These are phyloP conservation scores for Triplophysa siluroides DNA, from an alignment of 2,113 vertebrate species.

Conservation along the genomic window DNA sequence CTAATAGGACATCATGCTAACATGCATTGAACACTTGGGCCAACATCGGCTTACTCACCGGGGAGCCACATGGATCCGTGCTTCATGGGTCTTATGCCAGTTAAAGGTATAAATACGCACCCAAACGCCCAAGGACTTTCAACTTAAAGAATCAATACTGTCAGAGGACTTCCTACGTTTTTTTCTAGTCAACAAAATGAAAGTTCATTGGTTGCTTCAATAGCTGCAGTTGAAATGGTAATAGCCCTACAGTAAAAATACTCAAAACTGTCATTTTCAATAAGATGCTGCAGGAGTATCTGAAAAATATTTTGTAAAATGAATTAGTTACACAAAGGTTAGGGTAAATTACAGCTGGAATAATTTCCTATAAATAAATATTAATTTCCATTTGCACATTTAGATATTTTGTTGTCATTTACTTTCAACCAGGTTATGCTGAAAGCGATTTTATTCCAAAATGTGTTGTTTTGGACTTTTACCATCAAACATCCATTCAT, in stretches of 20 bases:
- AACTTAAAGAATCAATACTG: slow-evolving; percentile 7
- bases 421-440: too few species aligned
- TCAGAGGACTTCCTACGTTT: not conserved
- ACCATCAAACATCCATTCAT: not conserved
- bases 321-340: not conserved
- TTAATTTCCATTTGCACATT: too few species aligned
- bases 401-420: too few species aligned
- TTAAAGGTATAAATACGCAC: not conserved
- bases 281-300: not conserved
- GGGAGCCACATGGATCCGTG: slow-evolving; percentile 9
- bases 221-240: not conserved
- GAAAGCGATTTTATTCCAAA: too few species aligned
- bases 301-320: not conserved
- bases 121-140: not conserved
- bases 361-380: not conserved
- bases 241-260: not conserved
- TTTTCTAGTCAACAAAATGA: not conserved
- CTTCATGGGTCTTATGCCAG: slow-evolving; percentile 4
- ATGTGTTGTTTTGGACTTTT: not conserved
- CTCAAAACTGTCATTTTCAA: not conserved
- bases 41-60: not conserved
- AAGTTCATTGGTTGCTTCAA: not conserved
- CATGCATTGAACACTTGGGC: not conserved
- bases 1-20: not conserved
- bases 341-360: too few species aligned